Conservation (phyloP, 2,113 vertebrate species). For the Rhinogobius similis region DNA sequence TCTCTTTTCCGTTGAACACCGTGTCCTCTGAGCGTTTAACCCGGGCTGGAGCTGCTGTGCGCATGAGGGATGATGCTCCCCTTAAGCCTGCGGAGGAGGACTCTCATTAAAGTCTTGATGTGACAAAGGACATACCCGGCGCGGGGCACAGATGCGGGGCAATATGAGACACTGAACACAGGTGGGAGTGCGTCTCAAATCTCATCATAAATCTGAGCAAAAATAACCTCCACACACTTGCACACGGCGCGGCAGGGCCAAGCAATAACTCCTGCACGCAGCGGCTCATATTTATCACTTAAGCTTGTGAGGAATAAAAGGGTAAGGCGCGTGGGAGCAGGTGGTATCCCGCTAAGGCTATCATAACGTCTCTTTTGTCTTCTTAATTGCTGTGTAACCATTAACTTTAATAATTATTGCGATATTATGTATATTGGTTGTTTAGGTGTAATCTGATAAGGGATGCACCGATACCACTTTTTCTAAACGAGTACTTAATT, state of each 20-base stretch:
- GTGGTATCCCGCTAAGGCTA: background rate
- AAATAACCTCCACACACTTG: background rate
- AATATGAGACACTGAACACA: background rate
- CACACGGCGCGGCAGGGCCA: background rate
- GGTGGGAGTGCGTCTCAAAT: background rate
- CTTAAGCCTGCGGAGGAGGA: background rate
- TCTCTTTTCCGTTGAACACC: too few relatives aligned
- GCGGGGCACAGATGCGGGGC: background rate
- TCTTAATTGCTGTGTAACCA: background rate
- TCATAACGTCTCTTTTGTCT: background rate
- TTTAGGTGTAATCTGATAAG: background rate
- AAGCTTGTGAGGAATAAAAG: background rate
- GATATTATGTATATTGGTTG: background rate
- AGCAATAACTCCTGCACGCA: background rate
- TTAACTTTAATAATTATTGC: background rate
- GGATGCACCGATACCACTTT: too few relatives aligned
- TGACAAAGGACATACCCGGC: background rate
- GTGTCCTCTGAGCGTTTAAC: too few relatives aligned
- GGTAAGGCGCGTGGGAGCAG: background rate
- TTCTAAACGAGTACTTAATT: too few relatives aligned
- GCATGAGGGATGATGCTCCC: too few relatives aligned
- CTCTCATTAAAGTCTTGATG: background rate
- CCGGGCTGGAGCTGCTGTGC: too few relatives aligned
- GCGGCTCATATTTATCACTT: background rate
- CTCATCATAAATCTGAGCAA: constrained; percentile 2